Evolutionary conservation across 2,797 vertebrate species (phyloP).

Genomic region (Hirundo rustica): DNA sequence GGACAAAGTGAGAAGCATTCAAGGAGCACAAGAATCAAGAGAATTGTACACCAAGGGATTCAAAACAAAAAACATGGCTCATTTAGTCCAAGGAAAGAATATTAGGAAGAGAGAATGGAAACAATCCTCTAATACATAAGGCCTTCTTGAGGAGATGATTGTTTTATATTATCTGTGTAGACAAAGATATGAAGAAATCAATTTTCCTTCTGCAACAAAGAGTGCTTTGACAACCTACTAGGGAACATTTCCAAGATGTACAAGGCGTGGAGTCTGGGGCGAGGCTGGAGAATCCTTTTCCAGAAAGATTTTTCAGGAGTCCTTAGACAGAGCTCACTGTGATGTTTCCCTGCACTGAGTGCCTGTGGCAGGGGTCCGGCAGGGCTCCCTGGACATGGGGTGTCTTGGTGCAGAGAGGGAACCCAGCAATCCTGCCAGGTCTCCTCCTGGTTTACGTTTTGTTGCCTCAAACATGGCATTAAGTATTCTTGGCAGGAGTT

Average conservation of each 20-base stretch:
- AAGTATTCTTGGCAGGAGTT: slow-evolving; percentile 17
- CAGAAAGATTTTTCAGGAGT: background rate
- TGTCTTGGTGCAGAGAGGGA: background rate
- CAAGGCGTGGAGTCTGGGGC: background rate
- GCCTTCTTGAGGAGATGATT: background rate
- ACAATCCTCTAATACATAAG: background rate
- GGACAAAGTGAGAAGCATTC: background rate
- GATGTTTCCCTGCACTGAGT: background rate
- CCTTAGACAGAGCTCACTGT: background rate
- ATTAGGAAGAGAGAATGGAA: background rate
- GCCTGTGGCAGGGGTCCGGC: rapidly evolving
- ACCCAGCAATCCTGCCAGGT: background rate
- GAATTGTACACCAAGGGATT: background rate
- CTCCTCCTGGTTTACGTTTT: background rate
- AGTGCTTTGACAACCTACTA: background rate
- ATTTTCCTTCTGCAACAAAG: slow-evolving; percentile 35
- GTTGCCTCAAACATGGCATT: rapidly evolving
- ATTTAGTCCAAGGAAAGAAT: background rate
- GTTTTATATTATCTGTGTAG: background rate
- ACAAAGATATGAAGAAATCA: background rate
- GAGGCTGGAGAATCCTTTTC: background rate
- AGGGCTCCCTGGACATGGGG: background rate
- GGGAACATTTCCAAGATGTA: slow-evolving; percentile 25
- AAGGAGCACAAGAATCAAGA: background rate
- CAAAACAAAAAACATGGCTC: background rate